These are phyloP conservation scores for Cettia cetti DNA, from an alignment of 2,113 vertebrate genomes.

Conservation along the genomic window DNA sequence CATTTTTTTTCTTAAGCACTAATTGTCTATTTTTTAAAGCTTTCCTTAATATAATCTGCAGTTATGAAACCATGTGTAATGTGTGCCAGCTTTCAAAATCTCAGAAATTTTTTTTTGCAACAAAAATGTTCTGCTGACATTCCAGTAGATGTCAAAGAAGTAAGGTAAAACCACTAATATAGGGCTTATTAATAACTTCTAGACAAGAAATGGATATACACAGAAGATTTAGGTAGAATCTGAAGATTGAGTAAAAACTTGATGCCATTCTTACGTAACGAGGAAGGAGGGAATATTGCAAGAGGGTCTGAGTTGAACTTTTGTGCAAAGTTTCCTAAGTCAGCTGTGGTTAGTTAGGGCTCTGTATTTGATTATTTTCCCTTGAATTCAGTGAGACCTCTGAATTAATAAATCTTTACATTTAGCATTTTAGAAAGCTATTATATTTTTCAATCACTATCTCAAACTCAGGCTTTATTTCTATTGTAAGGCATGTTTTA, in stretches of 20 bases:
- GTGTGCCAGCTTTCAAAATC: neutral
- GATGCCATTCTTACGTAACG: neutral
- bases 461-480: neutral
- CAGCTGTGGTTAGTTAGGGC: neutral
- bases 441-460: neutral
- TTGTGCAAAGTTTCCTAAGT: neutral
- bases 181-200: neutral
- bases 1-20: neutral
- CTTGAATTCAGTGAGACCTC: neutral
- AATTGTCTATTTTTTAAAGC: neutral
- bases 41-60: neutral
- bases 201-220: neutral
- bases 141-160: neutral
- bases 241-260: neutral
- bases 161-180: neutral
- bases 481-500: rapidly evolving
- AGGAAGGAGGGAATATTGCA: neutral
- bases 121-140: neutral
- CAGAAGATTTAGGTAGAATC: neutral
- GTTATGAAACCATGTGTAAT: neutral
- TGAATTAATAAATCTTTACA: neutral
- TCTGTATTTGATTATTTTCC: neutral
- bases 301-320: neutral
- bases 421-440: neutral
- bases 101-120: neutral